Conservation (phyloP, 2,888 invertebrate genomes). For the Orchesella flavescens region DNA sequence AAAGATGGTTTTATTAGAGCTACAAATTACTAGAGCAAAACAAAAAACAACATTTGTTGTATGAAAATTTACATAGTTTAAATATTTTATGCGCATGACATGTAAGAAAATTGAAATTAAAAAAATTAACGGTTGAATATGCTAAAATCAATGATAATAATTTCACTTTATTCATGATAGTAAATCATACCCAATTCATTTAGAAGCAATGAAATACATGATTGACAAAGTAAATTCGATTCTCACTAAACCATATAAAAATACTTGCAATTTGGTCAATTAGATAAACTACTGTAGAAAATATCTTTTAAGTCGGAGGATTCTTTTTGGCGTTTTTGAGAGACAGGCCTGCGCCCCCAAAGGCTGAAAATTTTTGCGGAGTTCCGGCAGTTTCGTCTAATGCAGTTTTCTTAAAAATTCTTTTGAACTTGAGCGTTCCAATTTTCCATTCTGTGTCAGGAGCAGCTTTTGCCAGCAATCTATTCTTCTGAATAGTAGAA, state of each 20-base stretch:
- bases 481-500: not conserved
- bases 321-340: conserved; percentile 1
- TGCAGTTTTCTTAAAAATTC: conserved; percentile 1
- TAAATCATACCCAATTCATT: too few species aligned
- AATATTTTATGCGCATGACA: not conserved
- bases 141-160: too few species aligned
- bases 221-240: too few species aligned
- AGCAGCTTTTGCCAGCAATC: not conserved
- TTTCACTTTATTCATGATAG: too few species aligned
- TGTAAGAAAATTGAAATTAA: not conserved
- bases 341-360: conserved; percentile 33
- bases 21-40: not conserved
- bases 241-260: too few species aligned
- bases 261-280: too few species aligned
- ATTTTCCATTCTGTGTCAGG: conserved; percentile 41
- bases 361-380: not conserved
- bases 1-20: conserved; percentile 25
- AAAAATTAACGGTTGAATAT: too few species aligned
- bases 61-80: not conserved
- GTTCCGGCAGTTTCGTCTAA: not conserved
- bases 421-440: conserved; percentile 18
- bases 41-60: not conserved
- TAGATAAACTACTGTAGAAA: too few species aligned
- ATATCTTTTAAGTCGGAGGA: not conserved
- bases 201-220: too few species aligned